Evolutionary conservation across 2,888 invertebrate species (phyloP).

Genomic region (Hedya salicella): DNA sequence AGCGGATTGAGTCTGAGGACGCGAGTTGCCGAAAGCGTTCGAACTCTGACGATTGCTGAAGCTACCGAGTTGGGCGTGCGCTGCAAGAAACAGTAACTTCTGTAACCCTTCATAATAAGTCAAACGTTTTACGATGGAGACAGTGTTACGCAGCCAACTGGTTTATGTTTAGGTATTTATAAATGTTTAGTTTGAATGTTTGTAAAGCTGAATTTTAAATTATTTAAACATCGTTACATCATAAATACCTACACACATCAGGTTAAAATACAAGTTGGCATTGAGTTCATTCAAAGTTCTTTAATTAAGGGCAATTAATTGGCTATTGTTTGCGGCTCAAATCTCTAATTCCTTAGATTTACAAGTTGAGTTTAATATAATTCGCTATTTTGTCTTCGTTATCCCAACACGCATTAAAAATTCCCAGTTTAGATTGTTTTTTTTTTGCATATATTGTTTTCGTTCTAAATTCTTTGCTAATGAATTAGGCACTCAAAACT

Average conservation of each 20-base stretch:
- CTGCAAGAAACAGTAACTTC: conserved; percentile 55
- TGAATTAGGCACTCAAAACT: no score
- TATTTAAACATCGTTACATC: not conserved
- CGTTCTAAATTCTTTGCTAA: no score
- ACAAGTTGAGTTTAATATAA: conserved; percentile 17
- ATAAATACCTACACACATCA: conserved; percentile 2
- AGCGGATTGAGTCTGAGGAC: conserved; percentile 19
- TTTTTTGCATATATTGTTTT: not conserved
- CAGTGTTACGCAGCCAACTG: not conserved
- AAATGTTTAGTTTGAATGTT: not conserved
- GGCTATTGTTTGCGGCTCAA: conserved; percentile 12
- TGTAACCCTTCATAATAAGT: not conserved
- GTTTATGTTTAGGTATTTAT: not conserved
- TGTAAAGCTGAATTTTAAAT: conserved; percentile 6
- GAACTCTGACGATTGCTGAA: conserved; percentile 44
- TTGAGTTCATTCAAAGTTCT: not conserved
- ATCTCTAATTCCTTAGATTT: conserved; percentile 13
- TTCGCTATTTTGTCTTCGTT: not conserved
- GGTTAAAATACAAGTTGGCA: not conserved
- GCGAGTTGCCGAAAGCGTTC: conserved; percentile 41
- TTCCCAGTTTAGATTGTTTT: not conserved
- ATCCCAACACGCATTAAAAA: not conserved
- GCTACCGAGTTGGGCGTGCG: conserved; percentile 60
- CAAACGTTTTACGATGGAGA: not conserved
- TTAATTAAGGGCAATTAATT: conserved; percentile 18